Percentiles rank a stretch among this genome's conserved stretches.
Conservation (phyloP, 2,888 invertebrate species). For the Teinopalpus imperialis region DNA sequence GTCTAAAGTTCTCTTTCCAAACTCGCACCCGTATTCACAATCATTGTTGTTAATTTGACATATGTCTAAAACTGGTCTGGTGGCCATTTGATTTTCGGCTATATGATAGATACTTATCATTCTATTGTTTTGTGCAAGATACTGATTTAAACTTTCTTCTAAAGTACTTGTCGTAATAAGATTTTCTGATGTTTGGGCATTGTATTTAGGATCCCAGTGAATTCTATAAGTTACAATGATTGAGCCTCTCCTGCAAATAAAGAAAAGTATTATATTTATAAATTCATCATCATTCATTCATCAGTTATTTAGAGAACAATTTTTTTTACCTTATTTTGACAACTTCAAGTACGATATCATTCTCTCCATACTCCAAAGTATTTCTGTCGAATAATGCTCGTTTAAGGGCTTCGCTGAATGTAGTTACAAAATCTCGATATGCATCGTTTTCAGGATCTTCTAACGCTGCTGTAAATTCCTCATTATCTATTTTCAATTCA, state of each 20-base stretch:
- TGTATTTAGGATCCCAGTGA: slow-evolving; percentile 82
- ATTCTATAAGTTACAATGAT: slow-evolving; percentile 85
- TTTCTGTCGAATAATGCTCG: slow-evolving; percentile 79
- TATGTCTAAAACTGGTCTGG: slow-evolving; percentile 80
- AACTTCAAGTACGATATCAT: slow-evolving; percentile 83
- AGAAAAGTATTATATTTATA: not conserved
- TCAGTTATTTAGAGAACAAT: too few relatives aligned
- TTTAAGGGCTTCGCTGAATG: slow-evolving; percentile 83
- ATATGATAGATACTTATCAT: slow-evolving; percentile 79
- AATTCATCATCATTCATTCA: too few relatives aligned
- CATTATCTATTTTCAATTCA: slow-evolving; percentile 84
- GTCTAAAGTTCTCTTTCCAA: slow-evolving; percentile 82
- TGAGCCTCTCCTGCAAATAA: slow-evolving; percentile 82
- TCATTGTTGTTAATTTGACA: slow-evolving; percentile 85
- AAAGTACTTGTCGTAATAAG: slow-evolving; percentile 73
- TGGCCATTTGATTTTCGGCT: slow-evolving; percentile 60
- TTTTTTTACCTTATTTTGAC: slow-evolving; percentile 81
- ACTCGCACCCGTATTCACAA: slow-evolving; percentile 86
- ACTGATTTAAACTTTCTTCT: slow-evolving; percentile 68
- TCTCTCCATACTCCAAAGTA: slow-evolving; percentile 72
- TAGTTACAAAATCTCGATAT: slow-evolving; percentile 82
- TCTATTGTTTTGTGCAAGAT: slow-evolving; percentile 73
- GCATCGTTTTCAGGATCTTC: slow-evolving; percentile 83
- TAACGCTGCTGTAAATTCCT: slow-evolving; percentile 83
- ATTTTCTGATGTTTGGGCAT: slow-evolving; percentile 65